A percentile compares a stretch with the other conserved stretches of the same genome.
Evolutionary conservation across 92 coral and sea anemone genomes (phyloP).

Genomic region (Zoanthus solanderi): DNA sequence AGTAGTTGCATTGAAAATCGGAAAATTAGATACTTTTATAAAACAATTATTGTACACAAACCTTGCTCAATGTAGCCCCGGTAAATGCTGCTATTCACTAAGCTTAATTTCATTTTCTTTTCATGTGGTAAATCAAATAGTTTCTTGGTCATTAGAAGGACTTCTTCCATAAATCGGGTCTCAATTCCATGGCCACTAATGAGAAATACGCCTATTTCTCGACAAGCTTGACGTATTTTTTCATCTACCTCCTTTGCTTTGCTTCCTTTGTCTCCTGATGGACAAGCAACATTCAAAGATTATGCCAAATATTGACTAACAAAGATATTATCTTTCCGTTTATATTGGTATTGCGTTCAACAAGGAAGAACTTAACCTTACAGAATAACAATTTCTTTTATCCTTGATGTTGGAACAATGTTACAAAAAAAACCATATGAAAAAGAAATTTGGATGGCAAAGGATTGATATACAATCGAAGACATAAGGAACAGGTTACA

Average conservation of each 20-base stretch:
- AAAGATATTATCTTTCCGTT: too few relatives aligned
- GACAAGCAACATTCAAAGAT: background rate
- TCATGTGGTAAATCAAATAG: slow-evolving; percentile 67
- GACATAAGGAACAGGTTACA: too few relatives aligned
- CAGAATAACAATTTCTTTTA: too few relatives aligned
- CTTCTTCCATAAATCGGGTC: slow-evolving; percentile 10
- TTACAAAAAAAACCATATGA: too few relatives aligned
- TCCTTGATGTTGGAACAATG: too few relatives aligned
- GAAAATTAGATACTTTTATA: too few relatives aligned
- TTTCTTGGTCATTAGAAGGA: slow-evolving; percentile 48
- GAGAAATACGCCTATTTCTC: slow-evolving; percentile 67
- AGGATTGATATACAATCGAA: too few relatives aligned
- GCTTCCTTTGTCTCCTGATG: slow-evolving; percentile 1
- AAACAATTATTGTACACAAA: background rate
- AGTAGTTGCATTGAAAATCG: too few relatives aligned
- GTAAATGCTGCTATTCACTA: slow-evolving; percentile 64
- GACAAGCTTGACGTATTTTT: slow-evolving; percentile 58
- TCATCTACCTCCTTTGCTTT: slow-evolving; percentile 27
- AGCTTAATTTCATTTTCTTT: slow-evolving; percentile 59
- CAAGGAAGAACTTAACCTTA: too few relatives aligned
- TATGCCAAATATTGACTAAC: too few relatives aligned
- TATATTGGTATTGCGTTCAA: too few relatives aligned
- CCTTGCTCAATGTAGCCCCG: slow-evolving; percentile 76
- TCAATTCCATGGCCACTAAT: slow-evolving; percentile 60
- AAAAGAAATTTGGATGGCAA: too few relatives aligned